phyloP scores from a whole-genome alignment of 2,888 invertebrate species.

The Crepidodera aurea region DNA sequence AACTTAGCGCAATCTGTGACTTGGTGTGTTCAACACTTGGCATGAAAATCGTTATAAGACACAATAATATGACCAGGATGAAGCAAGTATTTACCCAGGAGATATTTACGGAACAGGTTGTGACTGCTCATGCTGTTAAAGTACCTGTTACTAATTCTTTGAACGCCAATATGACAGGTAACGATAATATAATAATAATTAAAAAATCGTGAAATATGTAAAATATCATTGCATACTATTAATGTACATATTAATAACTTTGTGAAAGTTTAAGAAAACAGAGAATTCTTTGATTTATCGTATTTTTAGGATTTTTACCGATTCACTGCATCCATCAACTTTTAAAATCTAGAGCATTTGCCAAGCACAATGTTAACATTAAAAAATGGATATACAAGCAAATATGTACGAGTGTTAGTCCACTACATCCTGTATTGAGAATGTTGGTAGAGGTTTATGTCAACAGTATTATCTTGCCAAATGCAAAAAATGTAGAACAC shows the following conservation, averaged over 20 bases:
- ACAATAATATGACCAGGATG: slow-evolving; percentile 86
- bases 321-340: slow-evolving; percentile 97
- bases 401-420: slow-evolving; percentile 87
- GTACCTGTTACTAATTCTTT: slow-evolving; percentile 92
- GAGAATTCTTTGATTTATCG: neutral
- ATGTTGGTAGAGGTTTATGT: slow-evolving; percentile 94
- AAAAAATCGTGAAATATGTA: too few species aligned
- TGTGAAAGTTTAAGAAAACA: neutral
- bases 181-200: too few species aligned
- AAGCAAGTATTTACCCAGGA: slow-evolving; percentile 96
- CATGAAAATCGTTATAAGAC: slow-evolving; percentile 90
- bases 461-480: slow-evolving; percentile 83
- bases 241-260: too few species aligned
- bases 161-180: slow-evolving; percentile 79
- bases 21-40: slow-evolving; percentile 92
- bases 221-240: too few species aligned
- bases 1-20: slow-evolving; percentile 91
- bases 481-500: slow-evolving; percentile 71
- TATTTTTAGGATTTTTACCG: slow-evolving; percentile 76
- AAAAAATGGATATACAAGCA: slow-evolving; percentile 97
- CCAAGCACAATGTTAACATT: slow-evolving; percentile 95
- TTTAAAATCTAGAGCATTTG: slow-evolving; percentile 91
- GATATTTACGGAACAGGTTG: slow-evolving; percentile 96
- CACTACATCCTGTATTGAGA: slow-evolving; percentile 89
- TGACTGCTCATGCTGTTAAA: slow-evolving; percentile 94